Percentiles rank a stretch among this genome's conserved stretches.
Evolutionary conservation across 1,140 invertebrate genomes (phyloP).

Genomic region (Caenorhabditis brenneri): DNA sequence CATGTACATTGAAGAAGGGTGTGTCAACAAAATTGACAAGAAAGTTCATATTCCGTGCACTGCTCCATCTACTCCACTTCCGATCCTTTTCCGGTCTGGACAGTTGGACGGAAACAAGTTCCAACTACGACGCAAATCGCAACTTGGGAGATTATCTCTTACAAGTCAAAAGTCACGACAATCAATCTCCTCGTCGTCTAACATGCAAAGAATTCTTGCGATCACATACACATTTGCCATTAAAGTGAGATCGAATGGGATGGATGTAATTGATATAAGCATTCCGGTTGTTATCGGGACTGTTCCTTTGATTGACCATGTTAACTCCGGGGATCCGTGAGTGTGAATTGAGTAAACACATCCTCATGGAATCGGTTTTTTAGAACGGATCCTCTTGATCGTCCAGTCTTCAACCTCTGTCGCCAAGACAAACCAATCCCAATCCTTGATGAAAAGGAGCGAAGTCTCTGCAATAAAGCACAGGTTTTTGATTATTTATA

Average conservation of each 20-base stretch:
- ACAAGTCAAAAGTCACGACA: constrained; percentile 37
- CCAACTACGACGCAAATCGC: constrained; percentile 25
- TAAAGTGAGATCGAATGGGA: constrained; percentile 42
- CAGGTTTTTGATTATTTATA: background rate
- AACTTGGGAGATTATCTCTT: constrained; percentile 16
- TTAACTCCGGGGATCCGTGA: background rate
- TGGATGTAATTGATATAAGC: constrained; percentile 39
- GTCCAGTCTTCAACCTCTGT: constrained; percentile 15
- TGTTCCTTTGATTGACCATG: constrained; percentile 12
- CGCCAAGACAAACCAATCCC: constrained; percentile 28
- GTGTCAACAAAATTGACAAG: constrained; percentile 42
- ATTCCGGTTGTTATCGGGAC: constrained; percentile 42
- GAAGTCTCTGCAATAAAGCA: constrained; percentile 42
- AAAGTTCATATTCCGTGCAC: constrained; percentile 44
- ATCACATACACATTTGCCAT: constrained; percentile 31
- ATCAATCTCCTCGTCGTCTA: constrained; percentile 18
- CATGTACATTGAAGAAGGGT: constrained; percentile 45
- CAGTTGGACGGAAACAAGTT: constrained; percentile 35
- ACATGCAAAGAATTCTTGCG: constrained; percentile 18
- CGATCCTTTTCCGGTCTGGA: constrained; percentile 19
- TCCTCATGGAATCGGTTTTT: background rate
- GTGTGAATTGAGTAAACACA: background rate
- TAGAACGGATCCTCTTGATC: background rate
- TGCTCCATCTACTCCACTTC: constrained; percentile 20
- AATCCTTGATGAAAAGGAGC: constrained; percentile 34